These are phyloP conservation scores for Branchellion lobata DNA, from an alignment of 2,888 invertebrate species.

Conservation along the genomic window DNA sequence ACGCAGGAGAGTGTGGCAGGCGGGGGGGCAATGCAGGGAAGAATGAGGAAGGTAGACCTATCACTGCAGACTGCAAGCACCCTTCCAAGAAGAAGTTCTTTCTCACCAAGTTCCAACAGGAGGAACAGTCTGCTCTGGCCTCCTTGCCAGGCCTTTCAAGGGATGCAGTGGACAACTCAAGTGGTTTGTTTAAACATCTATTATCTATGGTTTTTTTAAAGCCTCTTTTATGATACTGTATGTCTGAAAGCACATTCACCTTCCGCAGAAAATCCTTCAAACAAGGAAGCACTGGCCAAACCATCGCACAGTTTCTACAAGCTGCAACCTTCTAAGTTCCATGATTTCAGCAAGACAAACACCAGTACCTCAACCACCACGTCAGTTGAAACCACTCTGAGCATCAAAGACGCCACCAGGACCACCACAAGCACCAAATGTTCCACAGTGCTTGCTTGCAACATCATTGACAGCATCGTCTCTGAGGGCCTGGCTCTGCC, in stretches of 20 bases:
- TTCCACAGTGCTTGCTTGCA: slow-evolving; percentile 9
- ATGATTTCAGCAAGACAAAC: not conserved
- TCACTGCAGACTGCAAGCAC: not conserved
- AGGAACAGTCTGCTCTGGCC: slow-evolving; percentile 5
- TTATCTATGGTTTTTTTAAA: too few species aligned
- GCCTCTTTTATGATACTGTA: too few species aligned
- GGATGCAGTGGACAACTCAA: too few species aligned
- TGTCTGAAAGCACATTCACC: too few species aligned
- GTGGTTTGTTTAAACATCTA: too few species aligned
- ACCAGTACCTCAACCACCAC: not conserved
- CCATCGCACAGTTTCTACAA: not conserved
- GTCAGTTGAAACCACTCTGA: not conserved
- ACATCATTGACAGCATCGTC: slow-evolving; percentile 36
- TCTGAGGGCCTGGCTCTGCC: slow-evolving; percentile 20
- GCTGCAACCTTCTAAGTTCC: not conserved
- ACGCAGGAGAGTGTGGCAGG: too few species aligned
- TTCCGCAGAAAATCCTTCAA: not conserved
- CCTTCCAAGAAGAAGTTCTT: slow-evolving; percentile 38
- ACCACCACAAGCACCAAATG: slow-evolving; percentile 24
- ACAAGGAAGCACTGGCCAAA: not conserved
- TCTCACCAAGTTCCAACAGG: slow-evolving; percentile 34
- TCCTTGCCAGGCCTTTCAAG: not conserved
- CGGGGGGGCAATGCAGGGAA: not conserved
- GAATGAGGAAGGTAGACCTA: too few species aligned
- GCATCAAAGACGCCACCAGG: not conserved